Evolutionary conservation across 2,797 vertebrate genomes (phyloP).

Genomic region (Sebastes taczanowskii): DNA sequence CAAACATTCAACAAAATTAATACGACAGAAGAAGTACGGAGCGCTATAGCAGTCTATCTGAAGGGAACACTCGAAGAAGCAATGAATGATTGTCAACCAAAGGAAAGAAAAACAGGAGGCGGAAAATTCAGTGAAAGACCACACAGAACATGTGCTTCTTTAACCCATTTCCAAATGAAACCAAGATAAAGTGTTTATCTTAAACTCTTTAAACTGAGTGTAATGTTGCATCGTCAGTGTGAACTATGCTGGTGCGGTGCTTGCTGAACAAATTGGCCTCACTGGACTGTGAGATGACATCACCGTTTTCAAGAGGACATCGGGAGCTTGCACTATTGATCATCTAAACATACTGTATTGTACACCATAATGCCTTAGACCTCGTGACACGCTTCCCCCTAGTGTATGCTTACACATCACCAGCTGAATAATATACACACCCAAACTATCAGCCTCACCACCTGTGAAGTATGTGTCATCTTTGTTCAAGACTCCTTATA

Average conservation of each 20-base stretch:
- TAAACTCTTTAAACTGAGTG: slow-evolving; percentile 24
- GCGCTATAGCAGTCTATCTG: slow-evolving; percentile 54
- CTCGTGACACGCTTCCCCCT: not conserved
- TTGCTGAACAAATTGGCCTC: slow-evolving; percentile 57
- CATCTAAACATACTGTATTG: slow-evolving; percentile 37
- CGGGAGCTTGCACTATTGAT: slow-evolving; percentile 31
- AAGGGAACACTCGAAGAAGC: slow-evolving; percentile 59
- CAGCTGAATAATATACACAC: slow-evolving; percentile 42
- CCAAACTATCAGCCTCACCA: slow-evolving; percentile 36
- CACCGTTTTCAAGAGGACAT: slow-evolving; percentile 52
- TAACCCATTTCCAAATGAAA: slow-evolving; percentile 40
- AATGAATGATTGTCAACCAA: slow-evolving; percentile 80
- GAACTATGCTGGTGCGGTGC: slow-evolving; percentile 66
- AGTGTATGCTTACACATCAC: slow-evolving; percentile 24
- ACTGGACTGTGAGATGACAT: slow-evolving; percentile 65
- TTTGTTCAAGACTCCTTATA: slow-evolving; percentile 60
- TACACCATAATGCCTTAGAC: slow-evolving; percentile 44
- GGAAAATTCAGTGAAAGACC: slow-evolving; percentile 42
- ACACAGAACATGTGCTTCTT: slow-evolving; percentile 42
- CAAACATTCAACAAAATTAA: slow-evolving; percentile 69
- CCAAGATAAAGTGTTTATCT: not conserved
- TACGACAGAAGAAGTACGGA: slow-evolving; percentile 54
- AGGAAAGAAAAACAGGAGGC: slow-evolving; percentile 33
- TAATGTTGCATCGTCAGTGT: slow-evolving; percentile 36
- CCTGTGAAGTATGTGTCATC: slow-evolving; percentile 47